These are phyloP conservation scores for Oncorhynchus keta DNA, from an alignment of 2,113 vertebrate genomes.

Conservation along the genomic window DNA sequence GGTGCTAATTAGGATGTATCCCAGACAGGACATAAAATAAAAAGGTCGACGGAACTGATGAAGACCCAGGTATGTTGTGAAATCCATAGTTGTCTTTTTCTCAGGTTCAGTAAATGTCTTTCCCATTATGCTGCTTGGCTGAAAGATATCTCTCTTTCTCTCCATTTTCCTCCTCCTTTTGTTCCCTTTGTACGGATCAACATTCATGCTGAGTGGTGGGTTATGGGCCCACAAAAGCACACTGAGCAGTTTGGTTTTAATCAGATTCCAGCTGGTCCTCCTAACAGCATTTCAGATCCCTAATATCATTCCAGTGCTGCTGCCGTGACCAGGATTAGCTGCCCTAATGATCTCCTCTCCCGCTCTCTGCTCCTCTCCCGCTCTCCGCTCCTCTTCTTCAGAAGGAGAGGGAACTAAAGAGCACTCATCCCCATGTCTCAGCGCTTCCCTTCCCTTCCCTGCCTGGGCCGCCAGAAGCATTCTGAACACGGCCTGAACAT, in stretches of 20 bases:
- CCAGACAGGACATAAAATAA: slow-evolving; percentile 40
- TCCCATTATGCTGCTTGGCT: slow-evolving; percentile 63
- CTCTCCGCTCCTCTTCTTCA: slow-evolving; percentile 41
- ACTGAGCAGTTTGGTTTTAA: slow-evolving; percentile 75
- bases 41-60: slow-evolving; percentile 49
- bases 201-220: slow-evolving; percentile 76
- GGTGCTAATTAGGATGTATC: slow-evolving; percentile 67
- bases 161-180: slow-evolving; percentile 66
- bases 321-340: slow-evolving; percentile 71
- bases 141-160: slow-evolving; percentile 55
- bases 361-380: slow-evolving; percentile 29
- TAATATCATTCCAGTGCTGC: slow-evolving; percentile 73
- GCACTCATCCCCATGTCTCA: slow-evolving; percentile 27
- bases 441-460: slow-evolving; percentile 1
- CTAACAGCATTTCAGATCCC: slow-evolving; percentile 74
- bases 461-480: slow-evolving; percentile 32
- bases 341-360: slow-evolving; percentile 70
- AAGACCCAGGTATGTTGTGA: slow-evolving; percentile 51
- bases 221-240: slow-evolving; percentile 68
- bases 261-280: slow-evolving; percentile 74
- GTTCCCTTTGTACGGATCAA: slow-evolving; percentile 73
- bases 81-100: slow-evolving; percentile 60
- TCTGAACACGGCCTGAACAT: slow-evolving; percentile 27
- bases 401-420: slow-evolving; percentile 34
- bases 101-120: slow-evolving; percentile 58